A percentile compares a stretch with the other conserved stretches of the same genome.
Conservation (phyloP, 2,888 invertebrate genomes). For the Apocheima hispidaria region DNA sequence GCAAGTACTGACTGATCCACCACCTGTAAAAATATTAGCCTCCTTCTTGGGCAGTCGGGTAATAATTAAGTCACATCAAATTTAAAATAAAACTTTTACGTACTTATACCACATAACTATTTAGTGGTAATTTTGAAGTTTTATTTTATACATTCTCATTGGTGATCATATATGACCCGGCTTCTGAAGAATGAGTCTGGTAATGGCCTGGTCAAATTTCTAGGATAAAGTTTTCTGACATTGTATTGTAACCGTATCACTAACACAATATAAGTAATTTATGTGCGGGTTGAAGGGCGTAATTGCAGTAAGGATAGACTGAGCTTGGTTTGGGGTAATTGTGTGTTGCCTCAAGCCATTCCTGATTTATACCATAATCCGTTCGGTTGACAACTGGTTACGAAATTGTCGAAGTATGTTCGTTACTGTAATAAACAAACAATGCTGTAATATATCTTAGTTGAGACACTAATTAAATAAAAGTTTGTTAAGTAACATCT, state of each 20-base stretch:
- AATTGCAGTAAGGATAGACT: slow-evolving; percentile 20
- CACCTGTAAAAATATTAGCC: too few species aligned
- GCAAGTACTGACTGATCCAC: too few species aligned
- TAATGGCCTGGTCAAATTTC: too few species aligned
- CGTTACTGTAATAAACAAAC: not conserved
- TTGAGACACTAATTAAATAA: not conserved
- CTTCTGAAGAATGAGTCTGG: too few species aligned
- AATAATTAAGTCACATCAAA: too few species aligned
- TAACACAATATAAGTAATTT: slow-evolving; percentile 11
- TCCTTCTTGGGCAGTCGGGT: too few species aligned
- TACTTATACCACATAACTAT: too few species aligned
- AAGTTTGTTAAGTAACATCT: not conserved
- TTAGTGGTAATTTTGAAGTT: too few species aligned
- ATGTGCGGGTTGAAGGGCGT: slow-evolving; percentile 14
- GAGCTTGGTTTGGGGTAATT: slow-evolving; percentile 9
- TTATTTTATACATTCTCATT: too few species aligned
- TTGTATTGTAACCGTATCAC: not conserved
- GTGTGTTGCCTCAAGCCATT: slow-evolving; percentile 11
- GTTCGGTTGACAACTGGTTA: not conserved
- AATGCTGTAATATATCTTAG: not conserved
- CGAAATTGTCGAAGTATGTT: not conserved
- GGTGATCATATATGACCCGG: too few species aligned
- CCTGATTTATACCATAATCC: slow-evolving; percentile 10
- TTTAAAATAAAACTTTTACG: too few species aligned
- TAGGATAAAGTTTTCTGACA: not conserved